These are phyloP conservation scores for Silurus asotus DNA, from an alignment of 2,113 vertebrate genomes.

Conservation along the genomic window DNA sequence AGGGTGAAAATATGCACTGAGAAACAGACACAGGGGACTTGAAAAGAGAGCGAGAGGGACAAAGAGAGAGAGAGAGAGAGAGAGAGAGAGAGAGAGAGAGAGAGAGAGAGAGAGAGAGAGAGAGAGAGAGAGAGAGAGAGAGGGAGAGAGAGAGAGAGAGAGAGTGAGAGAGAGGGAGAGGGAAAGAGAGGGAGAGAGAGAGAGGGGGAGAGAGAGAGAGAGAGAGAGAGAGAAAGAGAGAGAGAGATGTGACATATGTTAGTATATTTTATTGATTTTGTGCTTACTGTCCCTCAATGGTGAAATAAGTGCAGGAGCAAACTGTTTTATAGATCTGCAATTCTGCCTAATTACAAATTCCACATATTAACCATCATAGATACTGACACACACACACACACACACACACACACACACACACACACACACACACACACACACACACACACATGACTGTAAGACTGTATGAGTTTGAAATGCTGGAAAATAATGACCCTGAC, in stretches of 20 bases:
- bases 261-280: conserved; percentile 51
- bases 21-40: too few species aligned
- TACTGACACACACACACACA: neutral
- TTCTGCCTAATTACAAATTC: conserved; percentile 40
- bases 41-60: too few species aligned
- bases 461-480: neutral
- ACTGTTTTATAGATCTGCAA: conserved; percentile 53
- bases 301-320: conserved; percentile 50
- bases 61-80: neutral
- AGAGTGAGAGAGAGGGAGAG: neutral
- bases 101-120: conserved; percentile 17
- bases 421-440: conserved; percentile 5
- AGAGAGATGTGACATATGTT: conserved; percentile 19
- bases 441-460: neutral
- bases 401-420: neutral
- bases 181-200: neutral
- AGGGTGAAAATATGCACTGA: too few species aligned
- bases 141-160: neutral
- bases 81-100: neutral
- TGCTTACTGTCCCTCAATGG: conserved; percentile 42
- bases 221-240: conserved; percentile 14
- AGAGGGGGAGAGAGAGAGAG: neutral
- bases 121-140: neutral
- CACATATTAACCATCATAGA: neutral
- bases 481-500: neutral